Evolutionary conservation across 2,797 vertebrate species (phyloP).

Genomic region (Rallus crepitans): DNA sequence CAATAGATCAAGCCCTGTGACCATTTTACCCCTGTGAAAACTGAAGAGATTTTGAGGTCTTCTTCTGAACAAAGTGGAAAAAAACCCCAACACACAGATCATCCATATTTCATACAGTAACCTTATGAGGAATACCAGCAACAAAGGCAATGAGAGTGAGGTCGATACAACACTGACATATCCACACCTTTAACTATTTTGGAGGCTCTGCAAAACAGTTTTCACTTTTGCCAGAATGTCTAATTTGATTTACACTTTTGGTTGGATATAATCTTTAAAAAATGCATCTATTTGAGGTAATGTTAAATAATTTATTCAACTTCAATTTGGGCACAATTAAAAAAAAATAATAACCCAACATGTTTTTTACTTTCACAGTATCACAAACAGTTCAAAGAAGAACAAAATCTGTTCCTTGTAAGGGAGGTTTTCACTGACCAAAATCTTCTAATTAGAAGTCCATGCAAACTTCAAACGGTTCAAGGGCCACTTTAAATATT

Average conservation of each 20-base stretch:
- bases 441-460: neutral
- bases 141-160: accelerated
- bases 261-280: neutral
- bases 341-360: neutral
- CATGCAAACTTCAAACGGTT: neutral
- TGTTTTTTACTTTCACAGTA: neutral
- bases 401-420: neutral
- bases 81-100: too few relatives aligned
- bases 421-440: neutral
- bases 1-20: neutral
- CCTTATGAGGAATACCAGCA: neutral
- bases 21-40: neutral
- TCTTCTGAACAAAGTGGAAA: neutral
- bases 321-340: neutral
- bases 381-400: neutral
- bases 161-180: neutral
- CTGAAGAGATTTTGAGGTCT: neutral
- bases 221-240: neutral
- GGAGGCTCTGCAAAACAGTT: neutral
- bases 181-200: neutral
- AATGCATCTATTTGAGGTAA: neutral
- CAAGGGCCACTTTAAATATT: neutral
- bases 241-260: accelerated
- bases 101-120: neutral
- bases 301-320: neutral